phyloP scores from a whole-genome alignment of 2,797 vertebrate genomes.

The Microctenopoma lineatum region DNA sequence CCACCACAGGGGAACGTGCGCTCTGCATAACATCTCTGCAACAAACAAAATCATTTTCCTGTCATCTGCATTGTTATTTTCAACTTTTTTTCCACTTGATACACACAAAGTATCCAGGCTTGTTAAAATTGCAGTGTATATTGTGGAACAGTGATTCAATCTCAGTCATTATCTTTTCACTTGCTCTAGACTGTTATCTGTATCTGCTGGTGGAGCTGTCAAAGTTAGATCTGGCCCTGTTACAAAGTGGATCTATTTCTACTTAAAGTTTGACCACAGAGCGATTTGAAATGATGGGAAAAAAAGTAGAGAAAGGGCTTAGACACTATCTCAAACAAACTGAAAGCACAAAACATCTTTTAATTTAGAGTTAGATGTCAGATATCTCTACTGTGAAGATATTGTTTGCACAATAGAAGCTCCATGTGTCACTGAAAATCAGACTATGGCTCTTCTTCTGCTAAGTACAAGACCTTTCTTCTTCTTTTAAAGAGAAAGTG shows the following conservation, averaged over 20 bases:
- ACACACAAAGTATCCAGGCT: constrained; percentile 28
- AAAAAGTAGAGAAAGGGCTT: neutral
- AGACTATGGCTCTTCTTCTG: neutral
- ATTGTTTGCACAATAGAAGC: neutral
- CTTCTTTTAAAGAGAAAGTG: neutral
- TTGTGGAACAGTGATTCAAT: constrained; percentile 20
- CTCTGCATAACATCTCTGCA: constrained; percentile 8
- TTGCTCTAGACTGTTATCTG: constrained; percentile 34
- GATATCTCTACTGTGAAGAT: neutral
- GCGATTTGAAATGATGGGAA: constrained; percentile 24
- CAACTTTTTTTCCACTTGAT: constrained; percentile 31
- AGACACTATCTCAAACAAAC: constrained; percentile 13
- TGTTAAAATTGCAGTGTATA: constrained; percentile 40
- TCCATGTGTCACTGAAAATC: neutral
- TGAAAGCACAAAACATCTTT: neutral
- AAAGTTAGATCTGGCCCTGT: constrained; percentile 24
- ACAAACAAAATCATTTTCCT: constrained; percentile 48
- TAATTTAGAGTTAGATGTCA: constrained; percentile 8
- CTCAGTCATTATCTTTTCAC: constrained; percentile 49
- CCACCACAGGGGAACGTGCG: neutral
- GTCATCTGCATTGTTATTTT: constrained; percentile 53
- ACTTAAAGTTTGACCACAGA: constrained; percentile 24
- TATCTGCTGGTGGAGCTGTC: constrained; percentile 41
- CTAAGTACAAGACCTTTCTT: neutral
- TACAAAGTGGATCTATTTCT: constrained; percentile 33